Evolutionary conservation across 2,888 invertebrate genomes (phyloP).

Genomic region (Drosophila prostipennis): DNA sequence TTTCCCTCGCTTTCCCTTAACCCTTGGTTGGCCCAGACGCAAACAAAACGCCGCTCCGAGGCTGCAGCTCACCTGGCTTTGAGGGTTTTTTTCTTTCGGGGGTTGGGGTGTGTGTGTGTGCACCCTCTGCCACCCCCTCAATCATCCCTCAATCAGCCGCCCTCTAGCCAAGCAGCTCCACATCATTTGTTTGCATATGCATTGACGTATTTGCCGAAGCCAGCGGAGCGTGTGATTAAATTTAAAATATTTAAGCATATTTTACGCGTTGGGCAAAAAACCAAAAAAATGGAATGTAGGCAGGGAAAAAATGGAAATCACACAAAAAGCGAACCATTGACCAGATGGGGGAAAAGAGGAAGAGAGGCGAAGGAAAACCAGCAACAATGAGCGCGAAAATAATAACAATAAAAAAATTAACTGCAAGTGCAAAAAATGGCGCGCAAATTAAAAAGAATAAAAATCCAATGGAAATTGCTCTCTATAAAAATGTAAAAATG

Average conservation of each 20-base stretch:
- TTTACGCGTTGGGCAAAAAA: slow-evolving; percentile 73
- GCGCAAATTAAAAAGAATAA: slow-evolving; percentile 74
- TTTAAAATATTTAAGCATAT: slow-evolving; percentile 79
- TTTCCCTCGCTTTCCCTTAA: neutral
- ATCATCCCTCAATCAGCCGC: neutral
- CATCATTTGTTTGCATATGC: slow-evolving; percentile 77
- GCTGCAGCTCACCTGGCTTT: slow-evolving; percentile 17
- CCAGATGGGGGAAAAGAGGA: slow-evolving; percentile 45
- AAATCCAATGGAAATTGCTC: slow-evolving; percentile 47
- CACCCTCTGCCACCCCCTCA: neutral
- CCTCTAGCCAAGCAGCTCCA: slow-evolving; percentile 6
- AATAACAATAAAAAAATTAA: slow-evolving; percentile 50
- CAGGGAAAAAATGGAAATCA: slow-evolving; percentile 12
- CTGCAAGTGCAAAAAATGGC: slow-evolving; percentile 58
- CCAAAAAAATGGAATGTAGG: neutral
- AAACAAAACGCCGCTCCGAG: slow-evolving; percentile 19
- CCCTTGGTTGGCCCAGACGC: slow-evolving; percentile 29
- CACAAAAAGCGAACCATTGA: slow-evolving; percentile 51
- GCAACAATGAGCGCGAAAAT: slow-evolving; percentile 47
- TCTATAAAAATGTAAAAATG: slow-evolving; percentile 57
- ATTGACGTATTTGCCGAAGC: slow-evolving; percentile 73
- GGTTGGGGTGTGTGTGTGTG: neutral
- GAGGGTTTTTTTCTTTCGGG: neutral
- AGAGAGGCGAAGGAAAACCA: neutral
- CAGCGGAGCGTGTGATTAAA: slow-evolving; percentile 77